phyloP scores from a whole-genome alignment of 2,797 vertebrate species.

The Tiaroga cobitis region DNA sequence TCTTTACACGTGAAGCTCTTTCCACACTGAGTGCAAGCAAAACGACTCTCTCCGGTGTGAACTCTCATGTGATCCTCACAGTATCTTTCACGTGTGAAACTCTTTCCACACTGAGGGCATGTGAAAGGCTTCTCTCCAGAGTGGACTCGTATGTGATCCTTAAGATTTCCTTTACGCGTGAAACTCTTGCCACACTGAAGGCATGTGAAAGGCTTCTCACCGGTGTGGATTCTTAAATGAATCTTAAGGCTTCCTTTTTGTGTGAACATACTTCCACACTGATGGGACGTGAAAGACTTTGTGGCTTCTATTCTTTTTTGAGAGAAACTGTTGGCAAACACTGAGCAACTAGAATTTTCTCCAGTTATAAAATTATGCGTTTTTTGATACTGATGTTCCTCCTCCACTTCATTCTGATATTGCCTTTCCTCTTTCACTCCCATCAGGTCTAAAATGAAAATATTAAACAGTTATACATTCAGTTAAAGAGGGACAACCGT shows the following conservation, averaged over 20 bases:
- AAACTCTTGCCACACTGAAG: conserved; percentile 2
- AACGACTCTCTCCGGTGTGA: not conserved
- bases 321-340: not conserved
- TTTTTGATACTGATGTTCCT: not conserved
- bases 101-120: not conserved
- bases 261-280: not conserved
- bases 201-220: not conserved
- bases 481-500: not conserved
- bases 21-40: not conserved
- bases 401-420: not conserved
- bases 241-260: not conserved
- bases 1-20: not conserved
- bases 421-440: not conserved
- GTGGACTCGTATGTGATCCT: not conserved
- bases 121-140: not conserved
- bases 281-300: not conserved
- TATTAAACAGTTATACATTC: not conserved
- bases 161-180: not conserved
- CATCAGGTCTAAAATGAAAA: not conserved
- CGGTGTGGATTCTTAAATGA: not conserved
- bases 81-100: not conserved
- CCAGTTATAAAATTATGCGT: not conserved
- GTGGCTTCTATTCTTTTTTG: not conserved
- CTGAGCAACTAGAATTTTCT: not conserved
- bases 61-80: not conserved